These are phyloP conservation scores for Drosophila prostipennis DNA, from an alignment of 2,888 invertebrate species.

Conservation along the genomic window DNA sequence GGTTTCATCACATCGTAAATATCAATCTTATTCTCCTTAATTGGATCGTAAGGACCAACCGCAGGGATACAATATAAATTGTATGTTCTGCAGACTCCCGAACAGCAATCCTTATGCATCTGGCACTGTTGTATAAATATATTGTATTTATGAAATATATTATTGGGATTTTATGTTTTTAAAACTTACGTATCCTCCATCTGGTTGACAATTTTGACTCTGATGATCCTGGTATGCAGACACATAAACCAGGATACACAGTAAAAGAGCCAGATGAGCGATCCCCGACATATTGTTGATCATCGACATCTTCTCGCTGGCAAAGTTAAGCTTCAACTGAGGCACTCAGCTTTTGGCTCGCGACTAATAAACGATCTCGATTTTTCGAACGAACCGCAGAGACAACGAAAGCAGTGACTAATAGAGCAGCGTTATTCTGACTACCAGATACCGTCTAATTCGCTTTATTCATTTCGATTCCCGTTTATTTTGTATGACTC, in stretches of 20 bases:
- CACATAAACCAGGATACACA: slow-evolving; percentile 41
- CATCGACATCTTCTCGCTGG: slow-evolving; percentile 53
- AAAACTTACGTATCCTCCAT: slow-evolving; percentile 72
- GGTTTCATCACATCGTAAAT: too few species aligned
- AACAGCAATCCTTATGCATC: slow-evolving; percentile 82
- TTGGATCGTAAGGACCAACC: background rate
- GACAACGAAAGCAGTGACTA: slow-evolving; percentile 9
- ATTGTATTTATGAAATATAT: background rate
- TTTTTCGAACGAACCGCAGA: slow-evolving; percentile 12
- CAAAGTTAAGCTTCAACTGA: slow-evolving; percentile 61
- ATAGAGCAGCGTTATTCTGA: slow-evolving; percentile 4
- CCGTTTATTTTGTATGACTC: slow-evolving; percentile 5
- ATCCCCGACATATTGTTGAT: background rate
- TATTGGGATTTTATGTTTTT: too few species aligned
- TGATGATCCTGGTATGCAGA: slow-evolving; percentile 10
- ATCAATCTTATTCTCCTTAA: background rate
- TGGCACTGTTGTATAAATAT: slow-evolving; percentile 71
- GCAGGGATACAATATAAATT: slow-evolving; percentile 65
- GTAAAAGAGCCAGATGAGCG: slow-evolving; percentile 29
- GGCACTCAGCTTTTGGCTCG: slow-evolving; percentile 16
- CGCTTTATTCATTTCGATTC: background rate
- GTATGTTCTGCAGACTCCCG: slow-evolving; percentile 80
- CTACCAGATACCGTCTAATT: slow-evolving; percentile 26
- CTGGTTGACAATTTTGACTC: background rate
- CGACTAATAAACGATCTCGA: slow-evolving; percentile 42